Evolutionary conservation across 2,888 invertebrate genomes (phyloP), one percentile per base, ranked within the genome.

Genomic region (Ryuthela nishihirai): DNA sequence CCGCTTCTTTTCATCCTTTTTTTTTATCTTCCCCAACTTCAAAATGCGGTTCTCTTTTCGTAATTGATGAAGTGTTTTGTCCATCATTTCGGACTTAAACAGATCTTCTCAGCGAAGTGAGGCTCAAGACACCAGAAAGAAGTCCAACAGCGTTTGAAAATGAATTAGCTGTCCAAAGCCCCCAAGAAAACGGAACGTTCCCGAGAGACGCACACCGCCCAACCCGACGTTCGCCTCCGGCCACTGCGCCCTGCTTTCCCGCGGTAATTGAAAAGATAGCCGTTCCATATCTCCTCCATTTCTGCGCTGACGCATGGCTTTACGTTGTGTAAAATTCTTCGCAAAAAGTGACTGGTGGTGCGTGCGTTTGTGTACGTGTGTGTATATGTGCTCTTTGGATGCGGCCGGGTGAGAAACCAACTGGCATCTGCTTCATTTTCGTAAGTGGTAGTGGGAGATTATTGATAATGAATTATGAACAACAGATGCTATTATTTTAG

Each of bases 391-490:
- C n/a, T n/a, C n/a, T n/a, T n/a, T n/a, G n/a, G n/a, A n/a, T n/a
- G n/a, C n/a, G n/a, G n/a, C n/a, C n/a, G n/a, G n/a, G n/a, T n/a
- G n/a, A n/a, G n/a, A n/a, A n/a, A n/a, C n/a, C n/a, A n/a, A n/a
- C n/a, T n/a, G n/a, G 35, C 56, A 55, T 44, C 45, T 49, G 56
- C 50, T 58, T 58, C 56, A 58, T 58, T 58, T 58, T 49, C 56
- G 50, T 58, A 52, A 58, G 56, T 56, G 49, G 55, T 41, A 44
- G 29, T 44, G 46, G 56, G 52, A 42, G 56, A 58, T 58, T 58
- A 58, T 58, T 58, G 50, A 50, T 50, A 58, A 58, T 50, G 56
- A 58, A 58, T 58, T 50, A 58, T 58, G 56, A 58, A 56, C 56
- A 56, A 52, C 41, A 52, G n/a, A 56, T 56, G 55, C 41, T 56